Evolutionary conservation across 1,140 invertebrate genomes (phyloP).

Genomic region (Diuraphis noxia): DNA sequence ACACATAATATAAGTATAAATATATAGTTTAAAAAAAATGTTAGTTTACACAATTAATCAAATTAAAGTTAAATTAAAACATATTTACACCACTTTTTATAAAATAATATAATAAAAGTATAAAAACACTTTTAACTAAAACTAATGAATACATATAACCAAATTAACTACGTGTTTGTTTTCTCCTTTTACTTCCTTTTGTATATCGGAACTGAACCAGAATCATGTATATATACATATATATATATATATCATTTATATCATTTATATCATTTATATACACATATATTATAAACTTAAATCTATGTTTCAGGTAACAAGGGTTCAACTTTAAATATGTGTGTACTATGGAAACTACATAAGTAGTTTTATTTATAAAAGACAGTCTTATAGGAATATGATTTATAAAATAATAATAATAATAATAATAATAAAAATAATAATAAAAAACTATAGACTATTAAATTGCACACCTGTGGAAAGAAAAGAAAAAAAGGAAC

Average conservation of each 20-base stretch:
- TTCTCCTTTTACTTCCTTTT: constrained; percentile 35
- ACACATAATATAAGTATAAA: background rate
- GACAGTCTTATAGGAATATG: constrained; percentile 52
- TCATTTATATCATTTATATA: background rate
- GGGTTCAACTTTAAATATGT: constrained; percentile 46
- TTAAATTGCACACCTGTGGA: constrained; percentile 51
- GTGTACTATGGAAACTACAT: constrained; percentile 52
- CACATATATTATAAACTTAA: constrained; percentile 30
- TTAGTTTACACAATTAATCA: constrained; percentile 52
- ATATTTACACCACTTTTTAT: constrained; percentile 45
- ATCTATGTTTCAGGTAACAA: constrained; percentile 50
- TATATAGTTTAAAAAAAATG: constrained; percentile 34
- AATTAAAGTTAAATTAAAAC: constrained; percentile 41
- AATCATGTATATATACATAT: background rate
- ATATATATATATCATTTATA: no score
- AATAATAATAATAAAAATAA: constrained; percentile 44
- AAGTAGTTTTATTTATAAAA: constrained; percentile 51
- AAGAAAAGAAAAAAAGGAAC: constrained; percentile 53
- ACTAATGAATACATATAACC: constrained; percentile 45
- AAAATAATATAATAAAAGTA: constrained; percentile 29
- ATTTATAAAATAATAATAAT: constrained; percentile 37
- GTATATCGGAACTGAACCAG: constrained; percentile 24
- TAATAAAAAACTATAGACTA: constrained; percentile 48
- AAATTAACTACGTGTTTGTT: constrained; percentile 42
- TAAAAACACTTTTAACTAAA: constrained; percentile 41